Evolutionary conservation across 2,113 vertebrate species (phyloP).

Genomic region (Calidris pugnax): DNA sequence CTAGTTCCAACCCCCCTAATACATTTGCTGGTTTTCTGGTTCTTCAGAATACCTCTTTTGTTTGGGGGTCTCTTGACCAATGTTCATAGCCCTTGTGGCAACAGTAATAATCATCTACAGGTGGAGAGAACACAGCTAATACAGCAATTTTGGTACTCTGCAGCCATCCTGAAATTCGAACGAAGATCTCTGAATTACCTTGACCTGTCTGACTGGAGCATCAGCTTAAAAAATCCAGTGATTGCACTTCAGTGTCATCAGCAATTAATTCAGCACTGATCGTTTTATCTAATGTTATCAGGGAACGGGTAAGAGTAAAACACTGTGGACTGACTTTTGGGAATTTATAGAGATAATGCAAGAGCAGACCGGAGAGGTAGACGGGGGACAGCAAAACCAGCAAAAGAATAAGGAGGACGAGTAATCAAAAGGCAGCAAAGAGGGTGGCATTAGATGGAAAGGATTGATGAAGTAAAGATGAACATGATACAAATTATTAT

Average conservation of each 20-base stretch:
- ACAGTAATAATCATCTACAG: neutral
- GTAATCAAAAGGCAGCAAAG: neutral
- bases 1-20: neutral
- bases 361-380: neutral
- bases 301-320: neutral
- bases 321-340: neutral
- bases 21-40: neutral
- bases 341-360: neutral
- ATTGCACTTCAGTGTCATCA: neutral
- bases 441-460: neutral
- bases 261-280: neutral
- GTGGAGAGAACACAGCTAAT: neutral
- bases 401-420: neutral
- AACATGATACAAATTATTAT: neutral
- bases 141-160: neutral
- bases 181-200: neutral
- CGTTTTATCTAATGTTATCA: neutral
- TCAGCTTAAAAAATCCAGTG: neutral
- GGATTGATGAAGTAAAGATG: neutral
- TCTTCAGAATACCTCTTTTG: neutral
- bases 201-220: neutral
- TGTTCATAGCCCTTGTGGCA: neutral
- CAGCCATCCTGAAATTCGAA: neutral
- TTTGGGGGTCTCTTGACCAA: neutral
- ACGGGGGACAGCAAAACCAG: neutral